Base-by-base conservation (phyloP, 2,797 vertebrate genomes). In the Sparidentex hasta region DNA sequence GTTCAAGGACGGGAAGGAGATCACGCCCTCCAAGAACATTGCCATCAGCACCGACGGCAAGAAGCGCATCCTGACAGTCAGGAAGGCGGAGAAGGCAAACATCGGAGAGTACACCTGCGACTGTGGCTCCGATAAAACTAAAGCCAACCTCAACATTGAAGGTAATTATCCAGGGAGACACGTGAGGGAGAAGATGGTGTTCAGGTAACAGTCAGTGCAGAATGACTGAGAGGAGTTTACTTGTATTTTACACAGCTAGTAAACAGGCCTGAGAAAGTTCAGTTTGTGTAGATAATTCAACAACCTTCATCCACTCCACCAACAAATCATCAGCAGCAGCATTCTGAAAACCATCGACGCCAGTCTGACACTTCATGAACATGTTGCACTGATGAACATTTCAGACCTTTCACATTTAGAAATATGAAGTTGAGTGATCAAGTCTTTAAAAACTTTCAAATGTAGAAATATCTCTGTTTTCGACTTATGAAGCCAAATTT, bases 91-190 rank as follows among this genome's bases (percentile, higher is more conserved):
- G 89, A 99, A 98, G 90, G 91, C 93, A 62, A 96, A 99, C 87
- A 98, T 96, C 7, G 98, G 98, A 1, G 95, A 96, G 66, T 99
- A 99, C 55, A 96, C 96, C 56, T 99, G 98, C 50, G 98, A 99
- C 94, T 99, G 98, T 27, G 96, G 97, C 46, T 98, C 98, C 5
- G 98, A 99, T 83, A 96, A 98, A 91, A 99, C 98, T 3, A 94
- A 95, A 5, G 96, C 96, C 14, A 96, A 96, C 52, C 97, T 99
- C 33, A 95, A 96, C 88, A 98, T 99, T 71, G 98, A 99, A 94
- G 98, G 98, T 99, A 90, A 63, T 52, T 4, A n/a, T 48, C 1
- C 0, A 1, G 14, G 5, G 33, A 25, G 1, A 57, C 17, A 9
- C 25, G 11, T 13, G 33, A 11, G 0, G 11, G 11, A 5, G 4